Conservation (phyloP, 2,888 invertebrate genomes). For the Oligia latruncula region DNA sequence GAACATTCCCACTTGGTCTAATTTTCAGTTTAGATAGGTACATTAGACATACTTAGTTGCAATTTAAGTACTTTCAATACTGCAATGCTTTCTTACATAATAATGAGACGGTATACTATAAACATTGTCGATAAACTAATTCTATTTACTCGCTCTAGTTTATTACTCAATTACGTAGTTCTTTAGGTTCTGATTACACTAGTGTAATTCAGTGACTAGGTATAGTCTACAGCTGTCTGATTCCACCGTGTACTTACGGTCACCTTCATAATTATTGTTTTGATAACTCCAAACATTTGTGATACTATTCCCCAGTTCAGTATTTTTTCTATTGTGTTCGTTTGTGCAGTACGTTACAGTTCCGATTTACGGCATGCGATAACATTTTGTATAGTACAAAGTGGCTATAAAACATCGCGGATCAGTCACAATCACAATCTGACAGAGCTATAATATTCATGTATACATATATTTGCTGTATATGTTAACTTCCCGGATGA, state of each 20-base stretch:
- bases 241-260: background rate
- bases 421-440: conserved; percentile 45
- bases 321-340: conserved; percentile 54
- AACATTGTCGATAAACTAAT: conserved; percentile 14
- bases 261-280: conserved; percentile 11
- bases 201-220: conserved; percentile 25
- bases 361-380: conserved; percentile 68
- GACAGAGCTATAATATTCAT: conserved; percentile 36
- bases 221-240: background rate
- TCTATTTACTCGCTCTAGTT: conserved; percentile 23
- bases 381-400: conserved; percentile 66
- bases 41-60: background rate
- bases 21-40: background rate
- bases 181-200: conserved; percentile 28
- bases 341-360: conserved; percentile 56
- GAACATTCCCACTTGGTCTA: background rate
- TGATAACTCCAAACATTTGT: conserved; percentile 5
- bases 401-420: conserved; percentile 59
- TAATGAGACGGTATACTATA: conserved; percentile 19
- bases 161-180: conserved; percentile 31
- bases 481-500: conserved; percentile 70
- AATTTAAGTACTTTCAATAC: background rate
- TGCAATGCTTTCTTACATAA: conserved; percentile 24
- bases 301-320: conserved; percentile 14
- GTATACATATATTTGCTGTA: conserved; percentile 50